A percentile compares a stretch with the other conserved stretches of the same genome.
Evolutionary conservation across 2,888 invertebrate species (phyloP).

Genomic region (Lasioglossum malachurum): DNA sequence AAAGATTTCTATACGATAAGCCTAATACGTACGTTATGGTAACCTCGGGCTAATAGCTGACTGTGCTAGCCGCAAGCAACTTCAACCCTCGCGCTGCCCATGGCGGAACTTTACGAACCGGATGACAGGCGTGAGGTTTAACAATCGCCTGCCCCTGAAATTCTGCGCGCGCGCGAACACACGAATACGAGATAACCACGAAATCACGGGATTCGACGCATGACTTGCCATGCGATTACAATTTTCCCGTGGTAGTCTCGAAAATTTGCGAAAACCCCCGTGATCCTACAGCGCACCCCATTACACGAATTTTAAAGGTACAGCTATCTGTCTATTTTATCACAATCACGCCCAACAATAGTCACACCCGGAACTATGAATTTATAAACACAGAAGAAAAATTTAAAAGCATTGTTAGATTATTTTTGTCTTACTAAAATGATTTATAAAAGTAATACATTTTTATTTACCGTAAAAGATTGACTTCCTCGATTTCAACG

Average conservation of each 20-base stretch:
- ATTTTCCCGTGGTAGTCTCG: conserved; percentile 35
- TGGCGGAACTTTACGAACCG: conserved; percentile 71
- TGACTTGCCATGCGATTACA: conserved; percentile 55
- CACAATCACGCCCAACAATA: neutral
- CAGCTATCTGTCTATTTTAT: neutral
- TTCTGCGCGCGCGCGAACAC: conserved; percentile 54
- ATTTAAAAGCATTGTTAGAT: neutral
- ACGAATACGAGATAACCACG: conserved; percentile 56
- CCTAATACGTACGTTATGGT: conserved; percentile 34
- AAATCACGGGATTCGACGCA: conserved; percentile 68
- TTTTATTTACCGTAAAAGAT: neutral
- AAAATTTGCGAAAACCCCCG: conserved; percentile 45
- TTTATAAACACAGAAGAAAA: neutral
- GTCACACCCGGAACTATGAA: neutral
- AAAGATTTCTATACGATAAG: conserved; percentile 62
- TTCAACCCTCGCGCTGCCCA: conserved; percentile 57
- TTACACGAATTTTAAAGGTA: neutral
- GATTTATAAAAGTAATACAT: neutral
- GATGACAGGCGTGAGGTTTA: conserved; percentile 64
- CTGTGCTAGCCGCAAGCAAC: conserved; percentile 65
- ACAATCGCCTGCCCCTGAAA: conserved; percentile 70
- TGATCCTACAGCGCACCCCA: no score
- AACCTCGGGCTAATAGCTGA: conserved; percentile 59
- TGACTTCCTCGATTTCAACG: neutral
- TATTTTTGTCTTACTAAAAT: neutral